A percentile compares a stretch with the other conserved stretches of the same genome.
Conservation (phyloP, 1,140 invertebrate species). For the Apis cerana region DNA sequence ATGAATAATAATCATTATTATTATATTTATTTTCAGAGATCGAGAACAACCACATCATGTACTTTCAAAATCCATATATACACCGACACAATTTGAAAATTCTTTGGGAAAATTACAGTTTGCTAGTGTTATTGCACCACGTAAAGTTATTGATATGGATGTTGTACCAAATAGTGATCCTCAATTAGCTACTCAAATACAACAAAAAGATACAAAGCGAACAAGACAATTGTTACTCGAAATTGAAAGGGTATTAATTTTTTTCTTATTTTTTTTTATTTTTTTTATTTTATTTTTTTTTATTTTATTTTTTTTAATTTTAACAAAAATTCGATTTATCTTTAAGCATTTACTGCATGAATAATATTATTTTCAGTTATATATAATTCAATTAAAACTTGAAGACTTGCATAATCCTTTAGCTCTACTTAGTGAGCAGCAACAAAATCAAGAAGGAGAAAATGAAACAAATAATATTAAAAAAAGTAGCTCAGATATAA, state of each 20-base stretch:
- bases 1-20: background rate
- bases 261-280: conserved; percentile 9
- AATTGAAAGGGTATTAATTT: conserved; percentile 86
- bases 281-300: too few species aligned
- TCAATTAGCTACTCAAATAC: conserved; percentile 76
- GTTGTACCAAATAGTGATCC: conserved; percentile 85
- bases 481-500: conserved; percentile 84
- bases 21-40: conserved; percentile 60
- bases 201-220: conserved; percentile 83
- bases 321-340: conserved; percentile 6
- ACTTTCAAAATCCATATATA: conserved; percentile 84
- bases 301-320: too few species aligned
- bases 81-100: conserved; percentile 94
- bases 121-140: conserved; percentile 94
- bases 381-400: conserved; percentile 85
- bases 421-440: conserved; percentile 84
- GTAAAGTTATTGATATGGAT: conserved; percentile 96
- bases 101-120: conserved; percentile 94
- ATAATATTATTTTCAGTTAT: conserved; percentile 77
- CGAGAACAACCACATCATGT: conserved; percentile 79
- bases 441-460: conserved; percentile 79
- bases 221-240: conserved; percentile 90
- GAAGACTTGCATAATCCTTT: conserved; percentile 89
- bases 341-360: background rate
- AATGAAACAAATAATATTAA: conserved; percentile 81